These are phyloP conservation scores for Drosophila truncata DNA, from an alignment of 1,140 invertebrate genomes.

Conservation along the genomic window DNA sequence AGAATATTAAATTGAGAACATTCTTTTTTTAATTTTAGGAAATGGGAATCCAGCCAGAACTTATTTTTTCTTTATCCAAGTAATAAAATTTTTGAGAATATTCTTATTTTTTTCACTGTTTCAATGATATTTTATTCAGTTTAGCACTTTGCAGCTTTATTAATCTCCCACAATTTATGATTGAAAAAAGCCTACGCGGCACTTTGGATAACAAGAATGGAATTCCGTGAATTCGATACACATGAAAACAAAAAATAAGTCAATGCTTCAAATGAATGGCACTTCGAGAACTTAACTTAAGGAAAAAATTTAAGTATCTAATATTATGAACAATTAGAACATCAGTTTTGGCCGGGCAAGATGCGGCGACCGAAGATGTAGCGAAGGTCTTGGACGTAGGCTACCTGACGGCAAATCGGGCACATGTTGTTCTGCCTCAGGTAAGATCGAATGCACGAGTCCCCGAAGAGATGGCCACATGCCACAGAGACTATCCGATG, in stretches of 20 bases:
- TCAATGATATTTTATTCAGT: too few relatives aligned
- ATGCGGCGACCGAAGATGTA: slow-evolving; percentile 10
- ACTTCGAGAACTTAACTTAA: neutral
- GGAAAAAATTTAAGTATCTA: neutral
- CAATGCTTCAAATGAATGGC: neutral
- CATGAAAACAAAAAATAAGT: neutral
- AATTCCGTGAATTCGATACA: neutral
- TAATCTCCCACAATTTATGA: neutral
- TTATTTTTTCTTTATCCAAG: too few relatives aligned
- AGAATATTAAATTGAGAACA: too few relatives aligned
- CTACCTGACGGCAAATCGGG: slow-evolving; percentile 3
- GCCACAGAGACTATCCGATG: slow-evolving; percentile 26
- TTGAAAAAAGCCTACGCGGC: neutral
- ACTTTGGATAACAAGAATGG: neutral
- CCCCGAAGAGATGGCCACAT: slow-evolving; percentile 30
- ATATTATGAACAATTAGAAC: too few relatives aligned
- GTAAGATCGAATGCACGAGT: slow-evolving; percentile 16
- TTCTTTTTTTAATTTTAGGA: too few relatives aligned
- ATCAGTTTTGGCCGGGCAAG: neutral
- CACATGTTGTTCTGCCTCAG: neutral
- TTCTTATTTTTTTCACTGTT: too few relatives aligned
- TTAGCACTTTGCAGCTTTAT: neutral
- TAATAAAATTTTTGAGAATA: too few relatives aligned
- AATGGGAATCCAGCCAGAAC: too few relatives aligned
- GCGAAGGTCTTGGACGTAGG: neutral